phyloP scores from a whole-genome alignment of 2,113 vertebrate genomes.

The Lanius ludovicianus region DNA sequence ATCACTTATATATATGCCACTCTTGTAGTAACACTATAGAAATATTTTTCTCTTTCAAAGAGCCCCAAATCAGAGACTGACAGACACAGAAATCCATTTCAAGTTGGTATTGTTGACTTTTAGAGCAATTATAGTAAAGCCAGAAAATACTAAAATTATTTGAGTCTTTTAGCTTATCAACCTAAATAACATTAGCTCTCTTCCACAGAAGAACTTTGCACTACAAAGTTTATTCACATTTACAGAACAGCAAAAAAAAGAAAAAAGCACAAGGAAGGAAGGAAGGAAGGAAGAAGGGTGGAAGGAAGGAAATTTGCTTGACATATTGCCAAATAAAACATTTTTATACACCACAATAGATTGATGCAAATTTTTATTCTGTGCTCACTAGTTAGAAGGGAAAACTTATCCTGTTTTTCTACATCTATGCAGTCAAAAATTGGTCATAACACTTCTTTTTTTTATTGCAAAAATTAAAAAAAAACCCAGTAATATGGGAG shows the following conservation, averaged over 20 bases:
- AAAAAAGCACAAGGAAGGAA: neutral
- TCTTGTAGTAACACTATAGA: neutral
- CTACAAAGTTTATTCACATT: neutral
- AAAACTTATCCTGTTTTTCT: neutral
- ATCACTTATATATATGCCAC: neutral
- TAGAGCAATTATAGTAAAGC: neutral
- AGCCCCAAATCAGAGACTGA: neutral
- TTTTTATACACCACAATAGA: neutral
- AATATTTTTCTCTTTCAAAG: neutral
- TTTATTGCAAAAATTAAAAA: neutral
- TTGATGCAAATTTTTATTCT: neutral
- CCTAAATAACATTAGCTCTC: neutral
- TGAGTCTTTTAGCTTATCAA: neutral
- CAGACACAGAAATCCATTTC: neutral
- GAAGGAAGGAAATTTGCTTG: neutral
- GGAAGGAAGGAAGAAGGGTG: neutral
- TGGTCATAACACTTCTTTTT: neutral
- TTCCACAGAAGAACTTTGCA: neutral
- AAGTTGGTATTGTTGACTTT: neutral
- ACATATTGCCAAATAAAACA: neutral
- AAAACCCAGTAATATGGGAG: neutral
- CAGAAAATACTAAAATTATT: neutral
- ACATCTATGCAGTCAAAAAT: neutral
- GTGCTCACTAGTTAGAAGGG: neutral
- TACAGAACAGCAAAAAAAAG: neutral